phyloP scores from a whole-genome alignment of 1,140 invertebrate species.

The Heliothis subflexa region DNA sequence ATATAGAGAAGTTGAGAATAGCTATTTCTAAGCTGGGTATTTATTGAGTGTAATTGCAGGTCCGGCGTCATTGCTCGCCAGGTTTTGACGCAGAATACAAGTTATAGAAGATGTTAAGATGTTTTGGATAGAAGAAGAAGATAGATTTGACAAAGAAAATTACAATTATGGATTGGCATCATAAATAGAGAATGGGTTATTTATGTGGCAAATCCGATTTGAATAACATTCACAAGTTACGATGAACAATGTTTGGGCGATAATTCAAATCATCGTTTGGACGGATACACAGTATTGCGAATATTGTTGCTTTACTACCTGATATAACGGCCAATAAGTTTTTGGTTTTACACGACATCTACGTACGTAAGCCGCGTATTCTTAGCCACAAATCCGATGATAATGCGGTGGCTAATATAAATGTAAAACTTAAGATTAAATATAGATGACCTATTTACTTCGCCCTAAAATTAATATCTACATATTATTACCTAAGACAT shows the following conservation, averaged over 20 bases:
- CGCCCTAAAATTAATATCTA: not conserved
- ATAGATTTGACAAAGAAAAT: constrained; percentile 17
- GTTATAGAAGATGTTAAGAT: not conserved
- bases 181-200: constrained; percentile 17
- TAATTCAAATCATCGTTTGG: constrained; percentile 7
- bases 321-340: not conserved
- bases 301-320: not conserved
- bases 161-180: constrained; percentile 23
- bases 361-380: not conserved
- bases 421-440: not conserved
- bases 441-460: constrained; percentile 22
- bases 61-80: constrained; percentile 5
- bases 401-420: not conserved
- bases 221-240: constrained; percentile 16
- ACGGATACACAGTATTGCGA: not conserved
- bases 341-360: too few species aligned
- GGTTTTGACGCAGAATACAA: constrained; percentile 22
- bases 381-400: not conserved
- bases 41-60: constrained; percentile 37
- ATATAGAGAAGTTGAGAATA: constrained; percentile 32
- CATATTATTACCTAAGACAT: constrained; percentile 16
- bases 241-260: constrained; percentile 8
- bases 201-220: constrained; percentile 6
- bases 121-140: not conserved
- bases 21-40: constrained; percentile 28